These are phyloP conservation scores for Pungitius pungitius DNA, from an alignment of 2,113 vertebrate genomes.

Conservation along the genomic window DNA sequence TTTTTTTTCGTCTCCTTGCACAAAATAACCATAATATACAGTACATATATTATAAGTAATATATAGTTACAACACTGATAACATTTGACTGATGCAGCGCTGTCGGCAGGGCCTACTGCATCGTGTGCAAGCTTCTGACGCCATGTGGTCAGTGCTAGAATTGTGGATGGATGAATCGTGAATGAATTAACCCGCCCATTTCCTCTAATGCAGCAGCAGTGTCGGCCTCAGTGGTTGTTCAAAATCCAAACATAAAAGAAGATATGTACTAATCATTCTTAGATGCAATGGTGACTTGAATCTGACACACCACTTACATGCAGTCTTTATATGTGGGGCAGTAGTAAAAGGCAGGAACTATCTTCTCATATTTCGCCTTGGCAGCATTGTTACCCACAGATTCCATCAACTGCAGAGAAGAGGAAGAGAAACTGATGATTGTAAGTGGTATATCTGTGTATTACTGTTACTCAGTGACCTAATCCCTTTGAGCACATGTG, in stretches of 20 bases:
- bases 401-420: slow-evolving; percentile 87
- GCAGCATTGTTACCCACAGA: slow-evolving; percentile 85
- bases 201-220: too few species aligned
- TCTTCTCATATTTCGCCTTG: slow-evolving; percentile 86
- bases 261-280: background rate
- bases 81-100: too few species aligned
- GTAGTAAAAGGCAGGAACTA: slow-evolving; percentile 91
- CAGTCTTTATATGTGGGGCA: slow-evolving; percentile 88
- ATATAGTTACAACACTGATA: background rate
- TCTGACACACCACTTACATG: slow-evolving; percentile 84
- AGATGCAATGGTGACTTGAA: background rate
- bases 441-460: background rate
- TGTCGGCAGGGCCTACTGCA: background rate
- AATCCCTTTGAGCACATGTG: background rate
- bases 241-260: background rate
- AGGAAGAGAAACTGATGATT: slow-evolving; percentile 16
- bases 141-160: background rate
- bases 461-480: background rate
- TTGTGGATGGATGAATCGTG: background rate
- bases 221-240: background rate
- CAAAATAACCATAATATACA: slow-evolving; percentile 3
- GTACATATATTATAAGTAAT: too few species aligned
- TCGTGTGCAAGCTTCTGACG: background rate
- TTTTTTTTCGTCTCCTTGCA: background rate
- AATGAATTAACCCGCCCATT: background rate